These are phyloP conservation scores for Lagocephalus sceleratus DNA, from an alignment of 2,797 vertebrate species.

Conservation along the genomic window DNA sequence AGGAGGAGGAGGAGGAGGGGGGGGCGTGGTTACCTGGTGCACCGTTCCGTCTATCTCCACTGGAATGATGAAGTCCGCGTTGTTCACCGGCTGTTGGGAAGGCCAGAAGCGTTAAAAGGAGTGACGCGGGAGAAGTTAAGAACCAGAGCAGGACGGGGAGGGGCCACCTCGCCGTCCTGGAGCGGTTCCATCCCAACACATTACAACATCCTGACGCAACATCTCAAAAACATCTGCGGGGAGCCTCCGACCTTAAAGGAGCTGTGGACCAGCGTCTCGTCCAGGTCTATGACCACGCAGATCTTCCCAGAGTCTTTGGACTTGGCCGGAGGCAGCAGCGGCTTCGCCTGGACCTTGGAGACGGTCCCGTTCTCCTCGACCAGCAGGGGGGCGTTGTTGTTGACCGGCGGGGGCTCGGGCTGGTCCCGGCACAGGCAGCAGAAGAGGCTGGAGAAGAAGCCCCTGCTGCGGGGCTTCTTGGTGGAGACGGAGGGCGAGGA, in stretches of 20 bases:
- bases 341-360: slow-evolving; percentile 89
- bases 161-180: not conserved
- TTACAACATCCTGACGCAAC: no score
- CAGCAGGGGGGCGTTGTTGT: slow-evolving; percentile 88
- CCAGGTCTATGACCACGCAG: slow-evolving; percentile 91
- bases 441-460: slow-evolving; percentile 86
- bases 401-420: slow-evolving; percentile 78
- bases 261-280: slow-evolving; percentile 92
- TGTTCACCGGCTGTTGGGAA: slow-evolving; percentile 85
- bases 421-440: slow-evolving; percentile 90
- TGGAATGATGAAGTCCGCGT: slow-evolving; percentile 95
- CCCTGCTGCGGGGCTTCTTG: slow-evolving; percentile 85
- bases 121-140: not conserved
- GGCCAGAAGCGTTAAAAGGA: not conserved
- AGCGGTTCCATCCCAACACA: not conserved
- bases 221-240: no score
- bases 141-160: not conserved
- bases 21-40: slow-evolving; percentile 82
- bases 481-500: slow-evolving; percentile 70
- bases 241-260: slow-evolving; percentile 84
- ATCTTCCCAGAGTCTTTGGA: slow-evolving; percentile 88
- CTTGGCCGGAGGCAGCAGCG: slow-evolving; percentile 87
- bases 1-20: not conserved
- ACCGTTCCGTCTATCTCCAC: slow-evolving; percentile 94
- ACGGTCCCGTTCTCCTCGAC: slow-evolving; percentile 91